Evolutionary conservation across 64 coral and sea anemone species (phyloP).

Genomic region (Acropora yongei): DNA sequence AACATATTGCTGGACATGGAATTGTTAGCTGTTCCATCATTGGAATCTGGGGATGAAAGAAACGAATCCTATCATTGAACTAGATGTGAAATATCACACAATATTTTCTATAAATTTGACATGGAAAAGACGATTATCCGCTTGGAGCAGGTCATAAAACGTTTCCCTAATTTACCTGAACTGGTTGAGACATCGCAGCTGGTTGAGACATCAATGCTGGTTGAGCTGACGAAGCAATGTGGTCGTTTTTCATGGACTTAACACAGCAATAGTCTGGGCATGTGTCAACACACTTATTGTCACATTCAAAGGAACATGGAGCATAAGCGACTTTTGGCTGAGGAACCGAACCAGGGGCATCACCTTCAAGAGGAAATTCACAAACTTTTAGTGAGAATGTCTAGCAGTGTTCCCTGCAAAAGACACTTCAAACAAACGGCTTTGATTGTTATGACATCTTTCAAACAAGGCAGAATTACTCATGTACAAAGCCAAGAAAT

Average conservation of each 20-base stretch:
- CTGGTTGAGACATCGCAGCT: background rate
- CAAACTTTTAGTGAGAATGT: background rate
- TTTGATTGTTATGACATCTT: too few species aligned
- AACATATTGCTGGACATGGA: conserved; percentile 41
- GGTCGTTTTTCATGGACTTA: background rate
- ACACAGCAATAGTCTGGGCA: conserved; percentile 76
- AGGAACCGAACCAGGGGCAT: conserved; percentile 65
- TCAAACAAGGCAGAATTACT: too few species aligned
- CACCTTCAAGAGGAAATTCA: conserved; percentile 14
- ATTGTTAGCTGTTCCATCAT: background rate
- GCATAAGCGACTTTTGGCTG: conserved; percentile 8
- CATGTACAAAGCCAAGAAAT: too few species aligned
- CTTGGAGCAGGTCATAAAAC: too few species aligned
- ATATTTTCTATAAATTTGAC: background rate
- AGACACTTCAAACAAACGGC: background rate
- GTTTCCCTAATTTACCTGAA: background rate
- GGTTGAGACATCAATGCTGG: background rate
- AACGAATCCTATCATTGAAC: background rate
- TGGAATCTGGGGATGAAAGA: background rate
- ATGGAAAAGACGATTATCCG: too few species aligned
- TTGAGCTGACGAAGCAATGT: background rate
- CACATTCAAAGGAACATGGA: conserved; percentile 28
- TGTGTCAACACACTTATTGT: conserved; percentile 35
- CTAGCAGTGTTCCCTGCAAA: background rate
- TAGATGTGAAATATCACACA: background rate